A percentile compares a stretch with the other conserved stretches of the same genome.
These are phyloP conservation scores for Parelbella ahira DNA, from an alignment of 2,888 invertebrate species.

Conservation along the genomic window DNA sequence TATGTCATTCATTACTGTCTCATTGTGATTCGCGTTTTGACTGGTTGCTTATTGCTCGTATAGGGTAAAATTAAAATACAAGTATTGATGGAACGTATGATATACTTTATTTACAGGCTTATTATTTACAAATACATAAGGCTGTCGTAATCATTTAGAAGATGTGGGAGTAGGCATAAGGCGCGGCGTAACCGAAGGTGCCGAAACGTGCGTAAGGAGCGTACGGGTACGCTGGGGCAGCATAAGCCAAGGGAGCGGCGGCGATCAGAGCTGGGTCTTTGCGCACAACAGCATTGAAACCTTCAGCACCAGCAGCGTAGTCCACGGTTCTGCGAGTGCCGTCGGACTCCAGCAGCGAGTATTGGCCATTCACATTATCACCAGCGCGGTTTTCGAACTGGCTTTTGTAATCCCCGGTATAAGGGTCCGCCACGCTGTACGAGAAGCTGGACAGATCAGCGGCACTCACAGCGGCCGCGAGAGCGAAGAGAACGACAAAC, in stretches of 20 bases:
- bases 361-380: conserved; percentile 75
- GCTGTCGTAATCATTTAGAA: not conserved
- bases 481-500: conserved; percentile 56
- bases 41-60: too few species aligned
- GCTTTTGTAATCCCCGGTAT: conserved; percentile 79
- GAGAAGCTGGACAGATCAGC: conserved; percentile 66
- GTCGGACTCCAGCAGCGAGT: conserved; percentile 71
- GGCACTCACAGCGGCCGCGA: conserved; percentile 44
- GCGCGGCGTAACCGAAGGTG: conserved; percentile 5
- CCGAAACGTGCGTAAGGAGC: conserved; percentile 37
- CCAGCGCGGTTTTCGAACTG: conserved; percentile 74
- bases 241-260: conserved; percentile 34
- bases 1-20: too few species aligned
- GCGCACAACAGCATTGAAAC: conserved; percentile 79
- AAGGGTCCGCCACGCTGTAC: conserved; percentile 78
- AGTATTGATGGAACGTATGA: conserved; percentile 2
- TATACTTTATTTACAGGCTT: conserved; percentile 41
- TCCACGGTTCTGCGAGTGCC: conserved; percentile 80
- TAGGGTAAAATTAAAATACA: conserved; percentile 1
- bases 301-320: conserved; percentile 76
- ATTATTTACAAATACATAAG: conserved; percentile 38
- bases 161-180: conserved; percentile 3
- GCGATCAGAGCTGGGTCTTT: conserved; percentile 66
- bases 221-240: conserved; percentile 39
- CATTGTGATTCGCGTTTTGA: too few species aligned